Base-by-base conservation (phyloP, 2,113 vertebrate genomes). In the Rhinichthys klamathensis region DNA sequence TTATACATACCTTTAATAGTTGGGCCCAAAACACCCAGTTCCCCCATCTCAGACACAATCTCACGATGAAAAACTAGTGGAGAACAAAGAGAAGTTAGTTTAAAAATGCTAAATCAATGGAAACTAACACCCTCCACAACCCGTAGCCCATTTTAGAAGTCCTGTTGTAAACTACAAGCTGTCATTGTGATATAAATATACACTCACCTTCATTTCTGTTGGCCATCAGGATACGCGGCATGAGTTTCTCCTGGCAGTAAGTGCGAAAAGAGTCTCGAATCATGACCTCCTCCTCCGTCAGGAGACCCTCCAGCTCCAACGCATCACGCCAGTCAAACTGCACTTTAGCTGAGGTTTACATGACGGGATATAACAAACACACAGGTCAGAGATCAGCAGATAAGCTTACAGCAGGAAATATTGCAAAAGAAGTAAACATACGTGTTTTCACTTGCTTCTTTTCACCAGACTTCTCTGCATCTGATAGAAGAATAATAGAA, bases 211-310 rank as follows among this genome's bases (percentile, higher is more conserved):
- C 96, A 6, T 97, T 95, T 27, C 97, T 95, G 91, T 98, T 97
- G 83, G 97, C 97, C 95, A 96, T 89, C 72, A 97, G 44, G 70
- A 98, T 95, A 6, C 97, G 95, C 23, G 97, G 96, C 97, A 98
- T 97, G 74, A 98, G 94, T 63, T 95, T 96, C 82, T 97, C 96
- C 89, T 97, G 96, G 92, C 97, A 98, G 93, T 98, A 97, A 46
- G 93, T 93, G 15, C 94, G 93, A 85, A 97, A 96, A 10, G 96
- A 95, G 89, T 98, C 96, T 65, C 97, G 91, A 89, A 97, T 97
- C 94, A 97, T 95, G 81, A 95, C 90, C 93, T 98, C 97, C 0
- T 97, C 97, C 23, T 95, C 93, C 0, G 95, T 97, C 87, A 98
- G 92, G 88, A 94, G 96, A 12, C 93, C 91, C 87, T 98, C 97